These are phyloP conservation scores for Lysandra coridon DNA, from an alignment of 2,888 invertebrate species.

Conservation along the genomic window DNA sequence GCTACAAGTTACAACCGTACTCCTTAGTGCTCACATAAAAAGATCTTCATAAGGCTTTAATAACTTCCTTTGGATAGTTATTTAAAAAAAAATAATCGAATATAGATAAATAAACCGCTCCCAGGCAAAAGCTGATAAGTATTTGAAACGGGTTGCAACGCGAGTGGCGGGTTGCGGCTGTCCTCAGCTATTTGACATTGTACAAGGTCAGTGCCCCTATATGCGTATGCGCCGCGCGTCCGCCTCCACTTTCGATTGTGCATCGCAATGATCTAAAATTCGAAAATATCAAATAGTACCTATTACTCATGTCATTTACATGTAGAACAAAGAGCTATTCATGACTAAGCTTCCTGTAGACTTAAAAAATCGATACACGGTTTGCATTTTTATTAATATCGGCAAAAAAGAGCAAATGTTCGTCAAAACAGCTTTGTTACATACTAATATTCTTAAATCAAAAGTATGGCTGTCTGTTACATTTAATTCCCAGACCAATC, in stretches of 20 bases:
- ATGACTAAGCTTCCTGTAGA: constrained; percentile 15
- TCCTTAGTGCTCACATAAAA: no score
- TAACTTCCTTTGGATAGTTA: background rate
- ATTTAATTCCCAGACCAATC: no score
- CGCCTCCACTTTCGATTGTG: constrained; percentile 68
- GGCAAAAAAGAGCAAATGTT: background rate
- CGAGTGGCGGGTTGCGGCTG: constrained; percentile 36
- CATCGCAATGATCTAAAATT: constrained; percentile 48
- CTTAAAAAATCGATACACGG: background rate
- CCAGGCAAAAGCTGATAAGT: background rate
- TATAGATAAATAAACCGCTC: background rate
- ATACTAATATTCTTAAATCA: background rate
- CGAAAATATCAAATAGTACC: constrained; percentile 21
- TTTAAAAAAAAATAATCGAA: background rate
- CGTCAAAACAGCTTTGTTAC: background rate
- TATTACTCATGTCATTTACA: constrained; percentile 43
- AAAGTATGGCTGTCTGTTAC: background rate
- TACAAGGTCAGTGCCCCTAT: constrained; percentile 78
- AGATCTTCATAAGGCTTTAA: background rate
- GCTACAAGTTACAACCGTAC: no score
- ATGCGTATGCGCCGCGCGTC: constrained; percentile 73
- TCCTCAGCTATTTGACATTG: constrained; percentile 78
- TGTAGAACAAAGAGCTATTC: constrained; percentile 14
- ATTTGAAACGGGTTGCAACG: constrained; percentile 6
- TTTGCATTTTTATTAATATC: background rate